phyloP scores from a whole-genome alignment of 2,888 invertebrate species.

The Andrena hattorfiana region DNA sequence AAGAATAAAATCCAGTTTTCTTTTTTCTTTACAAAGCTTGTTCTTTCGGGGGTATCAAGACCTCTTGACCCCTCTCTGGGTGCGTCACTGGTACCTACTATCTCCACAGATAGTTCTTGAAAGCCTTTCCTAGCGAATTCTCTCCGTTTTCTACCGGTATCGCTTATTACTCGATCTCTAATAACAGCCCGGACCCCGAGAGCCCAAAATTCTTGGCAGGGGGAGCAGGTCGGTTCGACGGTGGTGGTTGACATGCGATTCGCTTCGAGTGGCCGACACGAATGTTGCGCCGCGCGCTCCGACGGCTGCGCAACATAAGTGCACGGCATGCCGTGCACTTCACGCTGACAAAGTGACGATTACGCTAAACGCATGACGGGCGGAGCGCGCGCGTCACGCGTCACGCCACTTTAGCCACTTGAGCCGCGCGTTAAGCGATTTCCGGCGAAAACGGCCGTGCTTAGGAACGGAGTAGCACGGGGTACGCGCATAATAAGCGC shows the following conservation, averaged over 20 bases:
- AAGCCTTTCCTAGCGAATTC: too few relatives aligned
- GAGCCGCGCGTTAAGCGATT: constrained; percentile 82
- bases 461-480: constrained; percentile 64
- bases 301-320: constrained; percentile 67
- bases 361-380: constrained; percentile 81
- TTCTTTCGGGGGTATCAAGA: too few relatives aligned
- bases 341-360: constrained; percentile 82
- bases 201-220: not conserved
- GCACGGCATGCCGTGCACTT: constrained; percentile 77
- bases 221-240: not conserved
- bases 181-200: not conserved
- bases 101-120: too few relatives aligned
- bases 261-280: constrained; percentile 64
- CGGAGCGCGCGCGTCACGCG: constrained; percentile 83
- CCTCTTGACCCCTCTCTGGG: too few relatives aligned
- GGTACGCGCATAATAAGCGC: constrained; percentile 59
- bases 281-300: constrained; percentile 55
- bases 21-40: too few relatives aligned
- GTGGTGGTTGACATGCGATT: constrained; percentile 27
- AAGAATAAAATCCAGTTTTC: too few relatives aligned
- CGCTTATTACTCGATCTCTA: too few relatives aligned
- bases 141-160: too few relatives aligned
- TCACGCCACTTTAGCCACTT: constrained; percentile 84
- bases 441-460: constrained; percentile 82
- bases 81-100: too few relatives aligned